Evolutionary conservation across 2,888 invertebrate species (phyloP).

Genomic region (Julus scanicus): DNA sequence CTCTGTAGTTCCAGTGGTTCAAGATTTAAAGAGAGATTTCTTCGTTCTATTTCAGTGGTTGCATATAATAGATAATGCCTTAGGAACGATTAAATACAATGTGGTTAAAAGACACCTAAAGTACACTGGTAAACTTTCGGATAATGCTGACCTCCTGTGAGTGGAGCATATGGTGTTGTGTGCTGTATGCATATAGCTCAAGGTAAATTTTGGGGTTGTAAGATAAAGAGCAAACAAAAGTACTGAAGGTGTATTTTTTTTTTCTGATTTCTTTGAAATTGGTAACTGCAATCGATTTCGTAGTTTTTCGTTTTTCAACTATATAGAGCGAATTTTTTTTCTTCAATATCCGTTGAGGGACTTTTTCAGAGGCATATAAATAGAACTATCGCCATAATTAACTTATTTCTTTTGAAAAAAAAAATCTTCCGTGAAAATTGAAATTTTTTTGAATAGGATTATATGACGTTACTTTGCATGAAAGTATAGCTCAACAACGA

Average conservation of each 20-base stretch:
- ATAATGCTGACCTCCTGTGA: not conserved
- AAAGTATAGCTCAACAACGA: not conserved
- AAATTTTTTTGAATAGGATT: not conserved
- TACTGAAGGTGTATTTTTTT: not conserved
- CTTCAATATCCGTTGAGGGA: not conserved
- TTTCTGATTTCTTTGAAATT: not conserved
- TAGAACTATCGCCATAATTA: not conserved
- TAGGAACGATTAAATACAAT: too few relatives aligned
- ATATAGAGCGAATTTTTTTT: not conserved
- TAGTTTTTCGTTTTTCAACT: not conserved
- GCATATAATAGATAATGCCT: too few relatives aligned
- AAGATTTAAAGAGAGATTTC: too few relatives aligned
- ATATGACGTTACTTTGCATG: not conserved
- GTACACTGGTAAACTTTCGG: too few relatives aligned
- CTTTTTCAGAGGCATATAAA: not conserved
- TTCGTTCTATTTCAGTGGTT: too few relatives aligned
- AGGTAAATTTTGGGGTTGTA: not conserved
- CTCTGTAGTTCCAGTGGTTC: not conserved
- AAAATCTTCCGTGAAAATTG: not conserved
- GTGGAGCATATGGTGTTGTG: not conserved
- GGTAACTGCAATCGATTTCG: not conserved
- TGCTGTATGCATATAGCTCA: not conserved
- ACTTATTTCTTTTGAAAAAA: conserved; percentile 21
- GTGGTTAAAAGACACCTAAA: too few relatives aligned
- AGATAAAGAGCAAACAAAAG: not conserved